Evolutionary conservation across 2,113 vertebrate species (phyloP), one percentile per base, ranked within the genome.

Genomic region (Callopanchax toddi): DNA sequence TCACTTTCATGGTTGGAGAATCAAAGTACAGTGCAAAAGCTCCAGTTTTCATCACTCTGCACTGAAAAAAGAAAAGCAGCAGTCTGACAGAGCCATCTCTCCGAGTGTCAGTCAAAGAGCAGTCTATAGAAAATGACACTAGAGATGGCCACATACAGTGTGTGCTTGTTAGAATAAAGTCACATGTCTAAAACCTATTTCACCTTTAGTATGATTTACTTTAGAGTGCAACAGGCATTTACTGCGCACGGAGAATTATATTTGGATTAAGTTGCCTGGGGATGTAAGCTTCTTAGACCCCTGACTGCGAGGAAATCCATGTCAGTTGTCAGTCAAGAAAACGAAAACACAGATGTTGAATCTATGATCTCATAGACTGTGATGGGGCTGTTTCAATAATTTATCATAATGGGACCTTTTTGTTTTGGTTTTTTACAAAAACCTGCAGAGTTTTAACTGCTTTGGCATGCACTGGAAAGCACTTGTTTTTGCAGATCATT

Each of bases 201-300:
- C 67, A 84, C 73, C 75, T 75, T n/a, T 83, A 78, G 86, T 86
- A 67, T 82, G 71, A 75, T 83, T 84, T 76, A 45, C 79, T 81
- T 89, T 71, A 34, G 55, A 78, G 66, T 67, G 69, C 78, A 84
- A 83, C 69, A 76, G 74, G 74, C 79, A 67, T 83, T 84, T 63
- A 74, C 46, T 58, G 66, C 25, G 36, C 52, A 60, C 32, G 29
- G 67, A 65, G 64, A 59, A 83, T 82, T 70, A 81, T 70, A 74
- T 74, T 51, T 68, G 78, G 73, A 82, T 83, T 76, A 82, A 59
- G 37, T 43, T 51, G 71, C 55, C 58, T 53, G 48, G 56, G 63
- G 57, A 73, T 60, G 18, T 66, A 65, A 56, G 55, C 76, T 77
- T 82, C 79, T 70, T 18, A 82, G 69, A 84, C 76, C 74, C 52